Conservation (phyloP, 2,888 invertebrate genomes). For the Leucophenga montana region DNA sequence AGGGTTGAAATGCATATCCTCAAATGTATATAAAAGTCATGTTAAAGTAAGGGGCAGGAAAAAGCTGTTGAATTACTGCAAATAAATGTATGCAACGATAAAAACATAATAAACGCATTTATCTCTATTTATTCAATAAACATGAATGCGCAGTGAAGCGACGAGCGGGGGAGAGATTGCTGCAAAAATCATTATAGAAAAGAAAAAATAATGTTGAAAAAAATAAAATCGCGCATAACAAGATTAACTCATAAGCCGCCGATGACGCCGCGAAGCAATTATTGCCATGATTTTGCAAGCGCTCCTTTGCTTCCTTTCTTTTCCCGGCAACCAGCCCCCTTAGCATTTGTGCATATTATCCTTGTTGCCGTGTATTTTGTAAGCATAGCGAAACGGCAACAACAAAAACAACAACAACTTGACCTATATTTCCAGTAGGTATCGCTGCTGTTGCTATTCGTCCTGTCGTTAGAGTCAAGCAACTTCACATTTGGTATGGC, state of each 20-base stretch:
- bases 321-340: not conserved
- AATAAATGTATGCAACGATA: conserved; percentile 10
- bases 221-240: conserved; percentile 2
- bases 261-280: conserved; percentile 50
- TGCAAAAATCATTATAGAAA: not conserved
- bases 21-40: not conserved
- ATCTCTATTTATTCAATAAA: conserved; percentile 28
- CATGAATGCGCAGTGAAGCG: not conserved
- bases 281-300: conserved; percentile 56
- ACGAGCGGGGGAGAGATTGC: not conserved
- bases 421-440: conserved; percentile 62
- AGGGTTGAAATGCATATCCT: too few relatives aligned
- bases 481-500: too few relatives aligned
- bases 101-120: conserved; percentile 19
- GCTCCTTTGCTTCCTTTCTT: not conserved
- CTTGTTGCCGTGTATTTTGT: conserved; percentile 17
- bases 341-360: not conserved
- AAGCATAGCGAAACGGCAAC: conserved; percentile 11
- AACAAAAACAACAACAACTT: conserved; percentile 57
- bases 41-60: not conserved
- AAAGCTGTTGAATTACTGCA: too few relatives aligned
- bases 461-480: too few relatives aligned
- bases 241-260: conserved; percentile 65
- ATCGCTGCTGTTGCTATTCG: too few relatives aligned
- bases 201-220: not conserved